phyloP scores from a whole-genome alignment of 2,113 vertebrate genomes.

The Phyllostomus discolor region DNA sequence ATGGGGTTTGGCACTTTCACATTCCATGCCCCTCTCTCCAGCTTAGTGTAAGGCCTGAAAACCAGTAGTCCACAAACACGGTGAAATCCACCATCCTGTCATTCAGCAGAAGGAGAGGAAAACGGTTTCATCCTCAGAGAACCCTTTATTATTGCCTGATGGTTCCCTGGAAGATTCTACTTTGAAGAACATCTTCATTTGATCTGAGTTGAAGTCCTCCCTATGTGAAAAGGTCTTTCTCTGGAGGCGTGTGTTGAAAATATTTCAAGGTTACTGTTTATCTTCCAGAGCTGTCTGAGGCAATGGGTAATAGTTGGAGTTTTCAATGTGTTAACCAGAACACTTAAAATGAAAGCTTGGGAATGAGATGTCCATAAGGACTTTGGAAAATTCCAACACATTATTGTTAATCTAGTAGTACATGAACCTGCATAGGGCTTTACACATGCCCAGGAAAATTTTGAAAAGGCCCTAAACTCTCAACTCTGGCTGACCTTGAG shows the following conservation, averaged over 20 bases:
- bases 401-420: background rate
- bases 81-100: background rate
- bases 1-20: background rate
- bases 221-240: background rate
- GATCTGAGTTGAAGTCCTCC: background rate
- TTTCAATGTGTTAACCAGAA: background rate
- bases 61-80: background rate
- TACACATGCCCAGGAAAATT: background rate
- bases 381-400: background rate
- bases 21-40: accelerated
- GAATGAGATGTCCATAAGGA: background rate
- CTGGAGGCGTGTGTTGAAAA: background rate
- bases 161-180: background rate
- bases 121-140: background rate
- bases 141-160: background rate
- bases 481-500: background rate
- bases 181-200: background rate
- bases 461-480: background rate
- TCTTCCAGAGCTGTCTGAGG: background rate
- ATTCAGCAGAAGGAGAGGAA: background rate
- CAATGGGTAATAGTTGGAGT: background rate
- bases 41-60: background rate
- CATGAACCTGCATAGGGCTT: background rate
- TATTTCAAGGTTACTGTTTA: background rate
- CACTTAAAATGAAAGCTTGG: background rate